phyloP scores from a whole-genome alignment of 2,888 invertebrate species.

The Tenthredo distinguenda region DNA sequence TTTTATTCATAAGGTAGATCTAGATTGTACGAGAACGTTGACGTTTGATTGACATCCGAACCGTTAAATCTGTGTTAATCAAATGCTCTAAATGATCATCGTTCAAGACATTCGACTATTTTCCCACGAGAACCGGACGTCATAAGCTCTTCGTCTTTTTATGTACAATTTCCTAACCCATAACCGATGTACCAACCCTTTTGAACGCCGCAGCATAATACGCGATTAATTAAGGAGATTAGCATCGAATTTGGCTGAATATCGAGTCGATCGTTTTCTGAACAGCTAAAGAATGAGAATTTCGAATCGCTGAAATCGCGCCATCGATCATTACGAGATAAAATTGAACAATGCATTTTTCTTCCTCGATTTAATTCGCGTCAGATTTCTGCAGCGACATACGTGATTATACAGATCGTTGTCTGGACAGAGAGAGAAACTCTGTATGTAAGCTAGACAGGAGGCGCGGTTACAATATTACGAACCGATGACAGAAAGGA shows the following conservation, averaged over 20 bases:
- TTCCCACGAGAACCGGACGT: conserved; percentile 32
- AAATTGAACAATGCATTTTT: background rate
- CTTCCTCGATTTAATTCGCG: background rate
- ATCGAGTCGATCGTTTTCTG: background rate
- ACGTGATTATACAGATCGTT: background rate
- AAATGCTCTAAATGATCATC: conserved; percentile 23
- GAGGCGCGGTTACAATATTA: background rate
- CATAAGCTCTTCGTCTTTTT: background rate
- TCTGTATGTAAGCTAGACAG: background rate
- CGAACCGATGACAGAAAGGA: conserved; percentile 13
- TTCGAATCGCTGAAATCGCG: background rate
- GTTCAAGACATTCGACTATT: conserved; percentile 15
- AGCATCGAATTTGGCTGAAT: background rate
- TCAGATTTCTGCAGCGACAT: background rate
- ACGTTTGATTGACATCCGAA: conserved; percentile 47
- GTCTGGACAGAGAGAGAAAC: conserved; percentile 7
- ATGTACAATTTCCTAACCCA: background rate
- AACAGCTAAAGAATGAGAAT: background rate
- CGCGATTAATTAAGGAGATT: background rate
- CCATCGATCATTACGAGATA: background rate
- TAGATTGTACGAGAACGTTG: conserved; percentile 20
- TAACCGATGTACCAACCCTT: background rate
- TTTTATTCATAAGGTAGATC: conserved; percentile 15
- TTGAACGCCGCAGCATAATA: background rate
- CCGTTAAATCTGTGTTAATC: conserved; percentile 32